Evolutionary conservation across 2,888 invertebrate species (phyloP), one percentile per base, ranked within the genome.

Genomic region (Adelphocoris suturalis): DNA sequence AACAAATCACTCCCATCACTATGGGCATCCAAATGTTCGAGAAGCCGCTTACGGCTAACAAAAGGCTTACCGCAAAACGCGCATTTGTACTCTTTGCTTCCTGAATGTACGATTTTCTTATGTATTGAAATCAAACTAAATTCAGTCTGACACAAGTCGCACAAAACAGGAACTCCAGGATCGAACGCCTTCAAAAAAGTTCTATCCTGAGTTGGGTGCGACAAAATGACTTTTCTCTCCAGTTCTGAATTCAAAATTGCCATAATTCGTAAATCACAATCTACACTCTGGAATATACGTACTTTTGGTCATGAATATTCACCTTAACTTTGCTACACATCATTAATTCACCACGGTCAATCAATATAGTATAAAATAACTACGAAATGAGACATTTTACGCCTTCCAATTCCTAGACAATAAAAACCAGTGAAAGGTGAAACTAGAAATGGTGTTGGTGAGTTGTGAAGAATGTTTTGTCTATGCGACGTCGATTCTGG

Each of bases 1-100:
- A 82, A 82, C 27, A 52, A 19, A 27, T 82, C 82, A 52, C 27
- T 81, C 19, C 48, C 27, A 23, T 82, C 52, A 19, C 23, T 52
- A 19, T 82, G 82, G 5, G 4, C 14, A 12, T 82, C 82, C 9
- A 82, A 28, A 27, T 82, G 82, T 4, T 52, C 27, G 19, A 52
- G 23, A 14, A 82, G 82, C 14, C n/a, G 14, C 16, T 47, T 48
- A 16, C 27, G 19, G 14, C 52, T 52, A 0, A 47, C 13, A 27
- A 82, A 82, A 16, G 52, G 82, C 27, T 14, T 47, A 4, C 52
- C 82, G 82, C 82, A 82, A 23, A 82, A 82, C 4, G 52, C 52
- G 52, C 82, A 82, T 27, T 19, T 82, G 23, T 14, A 11, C 27
- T 82, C 82, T 13, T 23, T 47, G 5, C 52, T 48, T 0, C 16